phyloP scores from a whole-genome alignment of 23 tunicate genomes.

The Trididemnum miniatum region DNA sequence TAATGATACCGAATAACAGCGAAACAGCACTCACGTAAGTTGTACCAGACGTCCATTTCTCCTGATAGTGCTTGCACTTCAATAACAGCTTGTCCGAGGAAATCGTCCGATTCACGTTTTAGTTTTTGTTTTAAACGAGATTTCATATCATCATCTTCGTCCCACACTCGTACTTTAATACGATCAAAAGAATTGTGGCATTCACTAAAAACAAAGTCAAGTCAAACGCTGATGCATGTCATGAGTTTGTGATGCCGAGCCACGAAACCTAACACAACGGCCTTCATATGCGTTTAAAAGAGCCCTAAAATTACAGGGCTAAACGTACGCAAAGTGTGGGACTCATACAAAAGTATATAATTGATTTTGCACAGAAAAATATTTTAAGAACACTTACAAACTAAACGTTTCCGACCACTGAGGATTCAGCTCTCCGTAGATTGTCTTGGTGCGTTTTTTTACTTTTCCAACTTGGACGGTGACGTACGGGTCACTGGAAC shows the following conservation, averaged over 20 bases:
- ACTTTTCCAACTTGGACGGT: slow-evolving; percentile 88
- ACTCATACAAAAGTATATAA: too few relatives aligned
- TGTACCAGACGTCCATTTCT: slow-evolving; percentile 95
- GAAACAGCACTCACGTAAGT: slow-evolving; percentile 47
- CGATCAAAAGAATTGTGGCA: slow-evolving; percentile 92
- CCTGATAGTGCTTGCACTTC: slow-evolving; percentile 94
- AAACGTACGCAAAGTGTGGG: too few relatives aligned
- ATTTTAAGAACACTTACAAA: slow-evolving; percentile 59
- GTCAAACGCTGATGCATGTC: too few relatives aligned
- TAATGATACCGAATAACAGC: too few relatives aligned
- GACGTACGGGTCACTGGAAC: slow-evolving; percentile 94
- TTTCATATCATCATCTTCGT: slow-evolving; percentile 93
- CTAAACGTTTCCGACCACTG: slow-evolving; percentile 76
- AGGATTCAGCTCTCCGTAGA: slow-evolving; percentile 80
- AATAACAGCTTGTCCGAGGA: slow-evolving; percentile 91
- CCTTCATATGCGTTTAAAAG: too few relatives aligned
- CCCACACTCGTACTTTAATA: slow-evolving; percentile 98
- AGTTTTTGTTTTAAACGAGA: slow-evolving; percentile 68
- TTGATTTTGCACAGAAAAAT: too few relatives aligned
- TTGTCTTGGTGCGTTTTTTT: slow-evolving; percentile 71
- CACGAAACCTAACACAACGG: too few relatives aligned
- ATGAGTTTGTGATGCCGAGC: too few relatives aligned
- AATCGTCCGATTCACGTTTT: slow-evolving; percentile 88
- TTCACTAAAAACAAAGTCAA: slow-evolving; percentile 69
- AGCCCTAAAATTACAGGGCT: too few relatives aligned